Percentiles rank a stretch among this genome's conserved stretches.
Conservation (phyloP, 2,888 invertebrate species). For the Thumatha senex region DNA sequence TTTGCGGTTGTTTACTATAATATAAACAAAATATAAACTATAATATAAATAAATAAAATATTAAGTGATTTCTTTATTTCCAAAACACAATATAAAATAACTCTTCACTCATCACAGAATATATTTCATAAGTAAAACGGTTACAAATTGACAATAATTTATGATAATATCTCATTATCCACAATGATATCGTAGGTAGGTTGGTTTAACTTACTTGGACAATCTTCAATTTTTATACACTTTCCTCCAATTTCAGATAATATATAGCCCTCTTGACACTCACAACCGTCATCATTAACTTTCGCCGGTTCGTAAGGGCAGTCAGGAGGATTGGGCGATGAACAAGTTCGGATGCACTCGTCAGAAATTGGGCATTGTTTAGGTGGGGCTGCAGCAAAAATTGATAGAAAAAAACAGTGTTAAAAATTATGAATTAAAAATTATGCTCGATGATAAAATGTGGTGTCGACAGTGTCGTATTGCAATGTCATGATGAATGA, state of each 20-base stretch:
- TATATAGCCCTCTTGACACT: constrained; percentile 25
- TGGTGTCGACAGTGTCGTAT: too few relatives aligned
- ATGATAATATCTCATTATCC: neutral
- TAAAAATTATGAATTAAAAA: too few relatives aligned
- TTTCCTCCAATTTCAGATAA: constrained; percentile 16
- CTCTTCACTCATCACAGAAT: too few relatives aligned
- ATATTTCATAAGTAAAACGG: too few relatives aligned
- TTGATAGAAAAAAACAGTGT: neutral
- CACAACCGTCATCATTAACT: constrained; percentile 21
- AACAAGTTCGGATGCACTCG: constrained; percentile 24
- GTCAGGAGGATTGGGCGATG: constrained; percentile 18
- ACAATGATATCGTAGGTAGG: neutral
- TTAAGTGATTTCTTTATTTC: too few relatives aligned
- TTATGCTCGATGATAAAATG: too few relatives aligned
- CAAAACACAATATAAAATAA: too few relatives aligned
- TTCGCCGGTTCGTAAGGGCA: constrained; percentile 20
- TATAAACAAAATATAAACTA: too few relatives aligned
- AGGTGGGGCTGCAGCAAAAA: neutral
- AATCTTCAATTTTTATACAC: constrained; percentile 23
- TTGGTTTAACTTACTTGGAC: constrained; percentile 21
- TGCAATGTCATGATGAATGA: too few relatives aligned
- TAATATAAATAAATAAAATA: too few relatives aligned
- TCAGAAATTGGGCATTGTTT: constrained; percentile 15
- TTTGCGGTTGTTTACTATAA: neutral
- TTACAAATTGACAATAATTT: too few relatives aligned